Evolutionary conservation across 2,888 invertebrate genomes (phyloP), one percentile per base, ranked within the genome.

Genomic region (Leucophora obtusa): DNA sequence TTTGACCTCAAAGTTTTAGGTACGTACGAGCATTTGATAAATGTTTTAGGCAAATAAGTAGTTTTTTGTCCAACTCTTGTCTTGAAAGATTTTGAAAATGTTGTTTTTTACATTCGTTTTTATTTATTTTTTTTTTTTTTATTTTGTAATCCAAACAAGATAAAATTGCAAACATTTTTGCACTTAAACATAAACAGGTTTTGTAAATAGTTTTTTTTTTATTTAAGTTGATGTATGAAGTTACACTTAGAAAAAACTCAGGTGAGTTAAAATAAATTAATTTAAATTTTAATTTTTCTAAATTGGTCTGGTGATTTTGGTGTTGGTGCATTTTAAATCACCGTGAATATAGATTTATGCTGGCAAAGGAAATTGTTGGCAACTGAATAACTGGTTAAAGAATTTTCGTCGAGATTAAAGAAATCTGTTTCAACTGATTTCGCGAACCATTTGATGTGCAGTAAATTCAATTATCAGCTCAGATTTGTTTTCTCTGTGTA

Each of bases 181-280:
- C 56, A 66, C 51, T 71, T 62, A 71, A 74, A 60, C 50, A 60
- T 54, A 74, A 74, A 70, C 79, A 62, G 70, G 79, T 74, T 75
- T 47, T 47, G 43, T 6, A 47, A 47, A 47, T 47, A 4, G 6
- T 47, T 14, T 15, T 24, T 54, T 14, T 66, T 62, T 28, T 56
- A 50, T 35, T 15, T 50, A 11, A 59, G 53, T 8, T 17, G 15
- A 58, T 54, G 15, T 17, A 56, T 18, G 17, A 15, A 38, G 53
- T 9, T 11, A 62, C 69, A 75, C 69, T 75, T 50, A 62, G 21
- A 68, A 21, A 68, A 69, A 74, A 10, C 3, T n/a, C 15, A 63
- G n/a, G 11, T 28, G 11, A 11, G 6, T 6, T 28, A 6, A 28
- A 28, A 28, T 28, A 28, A 28, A 28, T 1, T 28, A 28, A 7